Percentiles rank a stretch among this genome's conserved stretches.
Evolutionary conservation across 2,113 vertebrate genomes (phyloP).

Genomic region (Pica pica): DNA sequence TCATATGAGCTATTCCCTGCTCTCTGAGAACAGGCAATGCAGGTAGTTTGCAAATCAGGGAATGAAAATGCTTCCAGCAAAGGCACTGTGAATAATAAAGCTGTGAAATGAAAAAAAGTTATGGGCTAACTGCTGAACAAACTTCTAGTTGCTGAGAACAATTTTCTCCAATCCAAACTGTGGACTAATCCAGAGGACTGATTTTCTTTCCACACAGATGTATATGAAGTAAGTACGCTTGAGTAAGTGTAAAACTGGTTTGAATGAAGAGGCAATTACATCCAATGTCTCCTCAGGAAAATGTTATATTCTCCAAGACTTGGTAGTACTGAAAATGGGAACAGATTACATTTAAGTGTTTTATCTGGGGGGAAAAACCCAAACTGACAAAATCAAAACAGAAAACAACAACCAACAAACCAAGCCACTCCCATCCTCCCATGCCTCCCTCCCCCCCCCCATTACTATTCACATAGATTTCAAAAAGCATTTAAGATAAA

Average conservation of each 20-base stretch:
- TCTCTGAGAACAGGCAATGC: neutral
- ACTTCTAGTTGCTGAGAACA: neutral
- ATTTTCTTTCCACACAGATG: neutral
- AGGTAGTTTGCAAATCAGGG: neutral
- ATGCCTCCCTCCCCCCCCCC: rapidly evolving
- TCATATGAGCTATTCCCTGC: neutral
- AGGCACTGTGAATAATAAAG: neutral
- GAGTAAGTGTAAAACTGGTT: neutral
- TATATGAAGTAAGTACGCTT: neutral
- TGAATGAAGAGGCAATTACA: neutral
- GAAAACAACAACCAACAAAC: neutral
- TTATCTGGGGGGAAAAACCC: neutral
- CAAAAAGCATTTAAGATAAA: neutral
- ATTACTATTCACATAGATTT: neutral
- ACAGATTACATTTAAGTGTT: neutral
- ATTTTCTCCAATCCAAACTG: neutral
- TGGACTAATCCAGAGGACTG: neutral
- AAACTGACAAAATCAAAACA: neutral
- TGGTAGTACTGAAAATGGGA: neutral
- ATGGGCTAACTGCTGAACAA: neutral
- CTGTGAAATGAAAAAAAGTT: neutral
- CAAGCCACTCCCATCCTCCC: rapidly evolving
- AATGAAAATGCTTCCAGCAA: neutral
- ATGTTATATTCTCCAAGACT: neutral
- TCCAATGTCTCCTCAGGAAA: neutral